Evolutionary conservation across 2,888 invertebrate species (phyloP).

Genomic region (Adela reaumurella): DNA sequence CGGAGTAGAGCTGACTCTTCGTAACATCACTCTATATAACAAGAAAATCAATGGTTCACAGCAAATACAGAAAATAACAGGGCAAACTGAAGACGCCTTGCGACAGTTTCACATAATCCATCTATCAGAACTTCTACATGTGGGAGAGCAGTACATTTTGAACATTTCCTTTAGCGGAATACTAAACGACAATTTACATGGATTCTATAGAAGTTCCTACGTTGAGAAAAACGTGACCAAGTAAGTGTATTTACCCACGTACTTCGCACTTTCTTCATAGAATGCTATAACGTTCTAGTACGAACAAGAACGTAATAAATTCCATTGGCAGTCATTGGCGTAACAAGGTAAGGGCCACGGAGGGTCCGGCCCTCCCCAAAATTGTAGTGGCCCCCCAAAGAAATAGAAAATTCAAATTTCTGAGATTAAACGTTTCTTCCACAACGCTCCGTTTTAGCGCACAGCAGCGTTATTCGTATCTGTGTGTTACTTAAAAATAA

Average conservation of each 20-base stretch:
- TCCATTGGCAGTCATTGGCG: too few relatives aligned
- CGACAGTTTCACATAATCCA: slow-evolving; percentile 69
- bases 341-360: too few relatives aligned
- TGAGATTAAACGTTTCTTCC: too few relatives aligned
- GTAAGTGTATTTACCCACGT: too few relatives aligned
- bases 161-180: slow-evolving; percentile 68
- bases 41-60: slow-evolving; percentile 28
- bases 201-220: slow-evolving; percentile 82
- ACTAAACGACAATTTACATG: slow-evolving; percentile 71
- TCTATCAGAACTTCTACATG: slow-evolving; percentile 53
- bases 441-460: too few relatives aligned
- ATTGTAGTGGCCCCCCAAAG: too few relatives aligned
- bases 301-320: background rate
- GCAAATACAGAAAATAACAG: slow-evolving; percentile 29
- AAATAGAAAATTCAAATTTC: too few relatives aligned
- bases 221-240: slow-evolving; percentile 63
- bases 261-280: too few relatives aligned
- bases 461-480: too few relatives aligned
- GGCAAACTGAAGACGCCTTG: slow-evolving; percentile 52
- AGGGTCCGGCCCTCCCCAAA: too few relatives aligned
- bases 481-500: too few relatives aligned
- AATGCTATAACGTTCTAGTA: too few relatives aligned
- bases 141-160: slow-evolving; percentile 62
- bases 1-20: slow-evolving; percentile 65
- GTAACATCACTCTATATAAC: slow-evolving; percentile 51